phyloP scores from a whole-genome alignment of 2,888 invertebrate genomes.

The Mythimna albipuncta region DNA sequence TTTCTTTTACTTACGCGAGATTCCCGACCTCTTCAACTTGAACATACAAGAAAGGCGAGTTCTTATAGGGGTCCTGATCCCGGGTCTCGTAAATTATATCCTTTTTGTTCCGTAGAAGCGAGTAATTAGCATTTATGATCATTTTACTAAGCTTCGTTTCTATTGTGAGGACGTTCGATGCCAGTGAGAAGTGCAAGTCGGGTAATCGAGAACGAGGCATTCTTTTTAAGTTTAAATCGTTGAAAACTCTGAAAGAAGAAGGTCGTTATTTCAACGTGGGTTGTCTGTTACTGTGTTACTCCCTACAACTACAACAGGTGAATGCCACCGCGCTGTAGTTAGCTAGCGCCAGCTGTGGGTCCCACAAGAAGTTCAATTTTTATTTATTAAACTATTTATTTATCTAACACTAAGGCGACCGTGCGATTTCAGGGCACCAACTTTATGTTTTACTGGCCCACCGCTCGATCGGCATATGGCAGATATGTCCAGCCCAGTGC shows the following conservation, averaged over 20 bases:
- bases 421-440: too few species aligned
- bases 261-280: neutral
- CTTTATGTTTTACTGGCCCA: too few species aligned
- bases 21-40: constrained; percentile 73
- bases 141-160: constrained; percentile 73
- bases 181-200: constrained; percentile 70
- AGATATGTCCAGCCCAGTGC: too few species aligned
- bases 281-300: neutral
- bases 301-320: neutral
- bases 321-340: neutral
- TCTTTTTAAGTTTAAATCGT: constrained; percentile 67
- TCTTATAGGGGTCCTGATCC: constrained; percentile 58
- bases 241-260: constrained; percentile 71
- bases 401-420: too few species aligned
- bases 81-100: constrained; percentile 63
- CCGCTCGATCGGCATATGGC: too few species aligned
- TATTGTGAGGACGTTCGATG: constrained; percentile 73
- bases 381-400: too few species aligned
- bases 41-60: constrained; percentile 78
- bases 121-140: constrained; percentile 73
- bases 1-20: constrained; percentile 74
- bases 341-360: neutral
- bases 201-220: constrained; percentile 70
- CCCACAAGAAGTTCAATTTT: neutral
- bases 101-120: constrained; percentile 73